Conservation (phyloP, 2,888 invertebrate genomes). For the Drosophila mimica region DNA sequence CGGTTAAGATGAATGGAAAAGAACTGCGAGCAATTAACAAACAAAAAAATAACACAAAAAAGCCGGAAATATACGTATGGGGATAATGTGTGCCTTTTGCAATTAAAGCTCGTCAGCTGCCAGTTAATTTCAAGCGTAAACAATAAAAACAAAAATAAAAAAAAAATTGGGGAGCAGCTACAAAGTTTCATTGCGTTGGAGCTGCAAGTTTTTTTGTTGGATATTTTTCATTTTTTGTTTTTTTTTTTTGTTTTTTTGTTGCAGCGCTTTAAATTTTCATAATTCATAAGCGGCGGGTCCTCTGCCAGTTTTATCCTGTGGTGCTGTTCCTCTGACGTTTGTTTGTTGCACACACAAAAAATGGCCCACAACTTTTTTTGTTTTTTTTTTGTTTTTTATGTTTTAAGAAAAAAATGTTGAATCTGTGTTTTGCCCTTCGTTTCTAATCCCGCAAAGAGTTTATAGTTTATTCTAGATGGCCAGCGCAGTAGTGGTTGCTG, state of each 20-base stretch:
- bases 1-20: constrained; percentile 1
- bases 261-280: constrained; percentile 71
- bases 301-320: constrained; percentile 9
- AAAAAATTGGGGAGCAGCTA: constrained; percentile 16
- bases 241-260: not conserved
- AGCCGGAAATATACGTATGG: not conserved
- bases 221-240: not conserved
- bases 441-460: constrained; percentile 79
- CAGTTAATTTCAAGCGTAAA: constrained; percentile 73
- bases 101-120: constrained; percentile 72
- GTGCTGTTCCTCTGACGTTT: constrained; percentile 64
- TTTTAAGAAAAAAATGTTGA: constrained; percentile 50
- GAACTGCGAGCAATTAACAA: not conserved
- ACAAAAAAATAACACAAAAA: not conserved
- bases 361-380: constrained; percentile 40
- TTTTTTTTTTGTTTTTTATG: not conserved
- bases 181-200: constrained; percentile 65
- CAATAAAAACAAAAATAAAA: constrained; percentile 32
- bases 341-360: constrained; percentile 62
- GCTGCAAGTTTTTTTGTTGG: constrained; percentile 37
- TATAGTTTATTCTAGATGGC: constrained; percentile 63
- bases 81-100: constrained; percentile 47
- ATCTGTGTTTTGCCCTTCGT: constrained; percentile 63
- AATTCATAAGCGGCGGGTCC: constrained; percentile 64
- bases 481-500: constrained; percentile 32